phyloP scores from a whole-genome alignment of 2,888 invertebrate species.

The Philaethria dido region DNA sequence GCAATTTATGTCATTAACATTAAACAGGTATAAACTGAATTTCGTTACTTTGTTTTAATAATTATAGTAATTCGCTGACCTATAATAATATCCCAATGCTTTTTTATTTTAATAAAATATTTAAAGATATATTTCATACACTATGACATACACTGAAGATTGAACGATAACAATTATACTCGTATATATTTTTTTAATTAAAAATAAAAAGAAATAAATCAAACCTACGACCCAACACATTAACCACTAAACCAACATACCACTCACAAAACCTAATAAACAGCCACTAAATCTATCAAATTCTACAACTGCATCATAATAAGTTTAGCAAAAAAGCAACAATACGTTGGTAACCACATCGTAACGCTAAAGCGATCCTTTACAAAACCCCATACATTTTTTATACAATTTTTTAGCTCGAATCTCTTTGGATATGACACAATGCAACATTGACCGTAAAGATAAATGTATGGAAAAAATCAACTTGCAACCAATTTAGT shows the following conservation, averaged over 20 bases:
- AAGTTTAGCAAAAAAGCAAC: slow-evolving; percentile 38
- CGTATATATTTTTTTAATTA: no score
- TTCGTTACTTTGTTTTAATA: no score
- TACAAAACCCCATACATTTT: slow-evolving; percentile 55
- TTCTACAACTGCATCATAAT: slow-evolving; percentile 3
- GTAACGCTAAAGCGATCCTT: slow-evolving; percentile 55
- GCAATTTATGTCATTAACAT: no score
- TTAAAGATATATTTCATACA: no score
- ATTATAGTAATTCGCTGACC: no score
- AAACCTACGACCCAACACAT: not conserved
- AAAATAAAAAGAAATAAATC: no score
- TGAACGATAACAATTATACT: no score
- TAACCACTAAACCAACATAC: no score
- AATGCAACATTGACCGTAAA: slow-evolving; percentile 73
- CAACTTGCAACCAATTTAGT: slow-evolving; percentile 64
- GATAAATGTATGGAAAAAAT: slow-evolving; percentile 74
- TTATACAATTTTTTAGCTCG: slow-evolving; percentile 53
- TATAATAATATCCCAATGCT: no score
- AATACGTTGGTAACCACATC: slow-evolving; percentile 49
- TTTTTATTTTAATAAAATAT: no score
- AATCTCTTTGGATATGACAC: slow-evolving; percentile 57
- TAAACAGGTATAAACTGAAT: no score
- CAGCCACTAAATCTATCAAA: not conserved
- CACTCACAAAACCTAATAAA: not conserved
- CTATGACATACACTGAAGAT: no score